Evolutionary conservation across 2,888 invertebrate genomes (phyloP).

Genomic region (Xylota sylvarum): DNA sequence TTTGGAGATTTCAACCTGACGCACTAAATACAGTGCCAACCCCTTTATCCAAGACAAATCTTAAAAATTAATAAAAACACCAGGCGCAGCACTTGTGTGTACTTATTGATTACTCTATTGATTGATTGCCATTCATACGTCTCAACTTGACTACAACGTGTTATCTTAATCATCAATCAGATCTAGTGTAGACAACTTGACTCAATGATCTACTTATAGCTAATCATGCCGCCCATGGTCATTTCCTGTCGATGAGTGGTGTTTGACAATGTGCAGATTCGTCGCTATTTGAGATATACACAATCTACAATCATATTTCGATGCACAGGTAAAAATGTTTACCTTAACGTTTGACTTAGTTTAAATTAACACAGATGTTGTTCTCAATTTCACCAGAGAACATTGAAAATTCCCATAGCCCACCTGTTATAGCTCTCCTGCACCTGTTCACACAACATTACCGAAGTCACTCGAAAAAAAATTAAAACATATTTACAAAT

Average conservation of each 20-base stretch:
- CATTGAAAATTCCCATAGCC: neutral
- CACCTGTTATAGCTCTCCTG: neutral
- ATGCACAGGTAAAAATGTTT: too few species aligned
- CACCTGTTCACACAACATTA: conserved; percentile 17
- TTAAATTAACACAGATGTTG: neutral
- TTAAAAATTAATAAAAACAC: neutral
- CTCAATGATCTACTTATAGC: conserved; percentile 17
- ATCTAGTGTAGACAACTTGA: conserved; percentile 14
- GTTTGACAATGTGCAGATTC: conserved; percentile 9
- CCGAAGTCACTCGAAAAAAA: neutral
- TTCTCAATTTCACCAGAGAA: too few species aligned
- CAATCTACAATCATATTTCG: too few species aligned
- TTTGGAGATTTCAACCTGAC: too few species aligned
- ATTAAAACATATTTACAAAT: conserved; percentile 19
- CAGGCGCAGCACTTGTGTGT: neutral
- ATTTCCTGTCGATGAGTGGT: conserved; percentile 22
- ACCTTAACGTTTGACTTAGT: neutral
- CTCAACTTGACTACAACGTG: conserved; percentile 28
- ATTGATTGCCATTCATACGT: conserved; percentile 37
- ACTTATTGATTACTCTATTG: conserved; percentile 14
- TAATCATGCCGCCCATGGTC: conserved; percentile 23
- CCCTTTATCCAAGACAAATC: too few species aligned
- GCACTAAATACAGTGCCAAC: too few species aligned
- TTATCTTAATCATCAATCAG: conserved; percentile 31
- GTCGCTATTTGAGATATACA: neutral